Percentiles rank a stretch among this genome's conserved stretches.
These are phyloP conservation scores for Ara ararauna DNA, from an alignment of 2,797 vertebrate genomes.

Conservation along the genomic window DNA sequence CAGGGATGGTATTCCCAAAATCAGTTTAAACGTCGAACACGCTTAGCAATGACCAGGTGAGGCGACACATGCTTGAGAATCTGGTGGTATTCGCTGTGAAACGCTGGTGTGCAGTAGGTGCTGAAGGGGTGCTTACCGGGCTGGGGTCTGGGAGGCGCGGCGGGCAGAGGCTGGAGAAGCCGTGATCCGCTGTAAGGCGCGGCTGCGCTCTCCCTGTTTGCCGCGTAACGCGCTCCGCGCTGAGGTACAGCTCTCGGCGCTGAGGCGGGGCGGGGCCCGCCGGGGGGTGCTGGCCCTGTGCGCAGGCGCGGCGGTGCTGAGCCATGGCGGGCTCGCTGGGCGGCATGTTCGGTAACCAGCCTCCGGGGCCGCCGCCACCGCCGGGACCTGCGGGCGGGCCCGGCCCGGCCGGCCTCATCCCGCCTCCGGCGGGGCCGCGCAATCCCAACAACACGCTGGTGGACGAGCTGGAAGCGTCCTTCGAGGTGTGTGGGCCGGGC, in stretches of 20 bases:
- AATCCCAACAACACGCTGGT: constrained; percentile 85
- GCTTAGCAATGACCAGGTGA: fast-evolving
- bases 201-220: not conserved
- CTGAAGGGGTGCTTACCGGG: not conserved
- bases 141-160: fast-evolving
- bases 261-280: not conserved
- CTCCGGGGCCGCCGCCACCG: constrained; percentile 64
- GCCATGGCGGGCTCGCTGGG: constrained; percentile 87
- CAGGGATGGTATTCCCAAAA: not conserved
- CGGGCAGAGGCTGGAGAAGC: not conserved
- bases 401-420: constrained; percentile 82
- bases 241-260: too few species aligned
- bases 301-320: not conserved
- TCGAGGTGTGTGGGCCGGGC: constrained; percentile 82
- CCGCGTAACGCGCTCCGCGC: not conserved
- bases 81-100: fast-evolving
- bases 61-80: fast-evolving
- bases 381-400: constrained; percentile 80
- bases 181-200: fast-evolving
- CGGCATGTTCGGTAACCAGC: constrained; percentile 88
- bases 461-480: constrained; percentile 94
- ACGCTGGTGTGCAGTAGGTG: too few species aligned
- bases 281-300: not conserved
- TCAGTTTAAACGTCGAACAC: not conserved
- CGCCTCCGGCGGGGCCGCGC: constrained; percentile 78